phyloP scores from a whole-genome alignment of 2,113 vertebrate genomes.

The Nicator chloris region DNA sequence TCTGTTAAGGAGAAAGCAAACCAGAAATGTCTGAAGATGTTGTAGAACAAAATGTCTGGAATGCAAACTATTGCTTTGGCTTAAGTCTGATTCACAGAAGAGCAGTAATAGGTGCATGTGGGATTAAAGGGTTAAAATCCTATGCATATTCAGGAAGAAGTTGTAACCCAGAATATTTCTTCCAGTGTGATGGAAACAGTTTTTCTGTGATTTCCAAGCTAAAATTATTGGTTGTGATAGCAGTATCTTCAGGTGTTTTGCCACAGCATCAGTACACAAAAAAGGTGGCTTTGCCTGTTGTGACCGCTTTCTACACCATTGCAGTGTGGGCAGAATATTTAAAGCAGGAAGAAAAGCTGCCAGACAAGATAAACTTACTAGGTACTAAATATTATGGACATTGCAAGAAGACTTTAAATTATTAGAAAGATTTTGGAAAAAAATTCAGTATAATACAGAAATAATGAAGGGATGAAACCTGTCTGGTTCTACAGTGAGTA shows the following conservation, averaged over 20 bases:
- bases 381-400: background rate
- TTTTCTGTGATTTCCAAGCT: background rate
- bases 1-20: background rate
- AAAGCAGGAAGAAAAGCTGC: background rate
- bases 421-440: background rate
- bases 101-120: background rate
- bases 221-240: background rate
- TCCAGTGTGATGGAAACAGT: background rate
- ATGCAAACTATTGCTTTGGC: background rate
- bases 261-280: background rate
- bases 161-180: background rate
- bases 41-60: background rate
- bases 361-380: background rate
- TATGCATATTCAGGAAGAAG: background rate
- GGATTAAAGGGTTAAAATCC: background rate
- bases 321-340: background rate
- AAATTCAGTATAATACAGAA: background rate
- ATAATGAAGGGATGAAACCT: background rate
- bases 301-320: background rate
- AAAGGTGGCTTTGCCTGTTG: background rate
- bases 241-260: background rate
- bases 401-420: background rate
- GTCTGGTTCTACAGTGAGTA: background rate
- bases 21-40: background rate
- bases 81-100: background rate